Percentiles rank a stretch among this genome's conserved stretches.
Conservation (phyloP, 2,113 vertebrate genomes). For the Eudorcas thomsonii region DNA sequence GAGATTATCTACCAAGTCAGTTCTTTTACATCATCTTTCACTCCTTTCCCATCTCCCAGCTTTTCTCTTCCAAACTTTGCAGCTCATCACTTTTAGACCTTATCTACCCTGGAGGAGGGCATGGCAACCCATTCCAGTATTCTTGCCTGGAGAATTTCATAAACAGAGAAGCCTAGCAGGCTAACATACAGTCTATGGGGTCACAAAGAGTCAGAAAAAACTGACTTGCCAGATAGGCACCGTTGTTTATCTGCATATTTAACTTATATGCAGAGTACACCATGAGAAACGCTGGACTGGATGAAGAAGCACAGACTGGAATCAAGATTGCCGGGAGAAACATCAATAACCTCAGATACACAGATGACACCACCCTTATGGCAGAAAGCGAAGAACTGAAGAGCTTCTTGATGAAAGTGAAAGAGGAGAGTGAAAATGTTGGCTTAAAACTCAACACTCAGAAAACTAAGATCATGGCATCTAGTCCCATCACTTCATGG, state of each 20-base stretch:
- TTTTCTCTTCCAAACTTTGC: neutral
- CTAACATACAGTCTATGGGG: neutral
- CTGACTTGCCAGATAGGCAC: neutral
- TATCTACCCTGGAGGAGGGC: neutral
- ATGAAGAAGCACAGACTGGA: neutral
- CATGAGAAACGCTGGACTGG: neutral
- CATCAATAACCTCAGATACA: neutral
- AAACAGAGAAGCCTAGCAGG: neutral
- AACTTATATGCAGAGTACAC: neutral
- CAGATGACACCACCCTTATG: neutral
- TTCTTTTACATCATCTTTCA: neutral
- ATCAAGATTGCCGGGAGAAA: neutral
- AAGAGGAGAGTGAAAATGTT: neutral
- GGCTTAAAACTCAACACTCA: neutral
- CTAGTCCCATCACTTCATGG: neutral
- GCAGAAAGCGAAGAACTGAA: neutral
- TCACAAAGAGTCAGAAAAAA: neutral
- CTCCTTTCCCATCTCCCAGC: neutral
- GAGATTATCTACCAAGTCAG: neutral
- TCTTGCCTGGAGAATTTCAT: neutral
- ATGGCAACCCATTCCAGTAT: neutral
- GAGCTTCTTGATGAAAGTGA: neutral
- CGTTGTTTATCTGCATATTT: neutral
- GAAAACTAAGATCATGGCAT: neutral
- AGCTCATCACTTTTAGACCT: neutral